Base-by-base conservation (phyloP, 2,113 vertebrate species). In the Monarcha castaneiventris region DNA sequence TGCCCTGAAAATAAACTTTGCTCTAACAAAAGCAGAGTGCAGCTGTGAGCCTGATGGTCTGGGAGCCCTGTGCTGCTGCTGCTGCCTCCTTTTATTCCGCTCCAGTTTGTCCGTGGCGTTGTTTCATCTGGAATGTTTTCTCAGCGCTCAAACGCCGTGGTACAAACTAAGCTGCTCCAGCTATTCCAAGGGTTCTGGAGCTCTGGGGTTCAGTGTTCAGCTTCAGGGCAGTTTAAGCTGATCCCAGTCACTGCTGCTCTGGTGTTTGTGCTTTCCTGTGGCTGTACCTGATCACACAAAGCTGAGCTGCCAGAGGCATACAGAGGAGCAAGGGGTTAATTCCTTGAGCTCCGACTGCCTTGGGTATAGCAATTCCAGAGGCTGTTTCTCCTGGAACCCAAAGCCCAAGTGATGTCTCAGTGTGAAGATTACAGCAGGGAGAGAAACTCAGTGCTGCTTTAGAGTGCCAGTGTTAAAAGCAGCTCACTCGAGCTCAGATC, bases 1-100 rank as follows among this genome's bases (percentile, higher is more conserved):
- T 75, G 35, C 33, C 68, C 76, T 64, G 72, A 21, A 63, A 51
- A 66, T 15, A 51, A 62, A 10, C 25, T 59, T 26, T 58, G 63
- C 63, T 54, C 15, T 62, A 16, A 46, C 63, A 58, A 48, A 43
- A 27, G 74, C 35, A 54, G 49, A 5, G 51, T 1, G 4, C 71
- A 55, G 92, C 90, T 77, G 85, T 6, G 72, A 69, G 49, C 49
- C 9, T 23, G n/a, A 2, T 0, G 4, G 9, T 71, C 49, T 37
- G 62, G n/a, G 25, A 84, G 48, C 11, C 9, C 49, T 5, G 39
- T 33, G 80, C 72, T 61, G 77, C 74, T 61, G 77, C 74, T 62
- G 74, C 67, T 46, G 68, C 64, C 56, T 30, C 82, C 71, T 85
- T 87, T 95, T 75, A 79, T 96, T 91, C 95, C 3, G 41, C 87